Evolutionary conservation across 2,888 invertebrate genomes (phyloP).

Genomic region (Cheilosia soror): DNA sequence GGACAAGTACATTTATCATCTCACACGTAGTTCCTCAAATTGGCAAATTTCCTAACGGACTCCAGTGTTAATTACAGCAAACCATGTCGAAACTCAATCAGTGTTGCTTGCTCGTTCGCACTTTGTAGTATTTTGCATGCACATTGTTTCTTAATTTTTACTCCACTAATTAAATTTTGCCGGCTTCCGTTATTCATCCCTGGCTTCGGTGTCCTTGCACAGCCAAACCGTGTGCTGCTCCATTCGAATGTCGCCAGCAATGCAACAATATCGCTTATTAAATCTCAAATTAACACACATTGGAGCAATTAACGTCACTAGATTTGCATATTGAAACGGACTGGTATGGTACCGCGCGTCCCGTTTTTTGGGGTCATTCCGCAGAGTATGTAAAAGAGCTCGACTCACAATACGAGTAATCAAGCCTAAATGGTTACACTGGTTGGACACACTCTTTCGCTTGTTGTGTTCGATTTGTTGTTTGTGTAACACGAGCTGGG

Average conservation of each 20-base stretch:
- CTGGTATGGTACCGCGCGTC: conserved; percentile 1
- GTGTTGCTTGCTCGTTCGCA: conserved; percentile 59
- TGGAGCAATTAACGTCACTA: conserved; percentile 69
- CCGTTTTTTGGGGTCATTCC: conserved; percentile 59
- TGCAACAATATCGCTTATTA: conserved; percentile 74
- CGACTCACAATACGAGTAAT: conserved; percentile 62
- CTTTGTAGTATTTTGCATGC: conserved; percentile 66
- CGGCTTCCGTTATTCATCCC: conserved; percentile 45
- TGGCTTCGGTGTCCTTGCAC: conserved; percentile 42
- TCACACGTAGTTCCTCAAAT: conserved; percentile 41
- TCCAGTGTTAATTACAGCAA: conserved; percentile 55
- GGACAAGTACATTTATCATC: neutral
- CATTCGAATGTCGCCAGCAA: conserved; percentile 70
- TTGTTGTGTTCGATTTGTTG: conserved; percentile 18
- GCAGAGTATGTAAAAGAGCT: conserved; percentile 20
- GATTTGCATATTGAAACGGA: conserved; percentile 71
- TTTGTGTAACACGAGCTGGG: conserved; percentile 20
- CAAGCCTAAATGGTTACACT: conserved; percentile 68
- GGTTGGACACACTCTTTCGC: conserved; percentile 17
- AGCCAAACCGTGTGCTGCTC: conserved; percentile 17
- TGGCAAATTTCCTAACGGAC: conserved; percentile 51
- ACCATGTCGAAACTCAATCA: conserved; percentile 69
- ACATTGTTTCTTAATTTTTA: conserved; percentile 74
- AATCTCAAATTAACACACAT: conserved; percentile 74
- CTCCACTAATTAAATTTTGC: conserved; percentile 69